phyloP scores from a whole-genome alignment of 2,888 invertebrate genomes.

The Steinernema carpocapsae region DNA sequence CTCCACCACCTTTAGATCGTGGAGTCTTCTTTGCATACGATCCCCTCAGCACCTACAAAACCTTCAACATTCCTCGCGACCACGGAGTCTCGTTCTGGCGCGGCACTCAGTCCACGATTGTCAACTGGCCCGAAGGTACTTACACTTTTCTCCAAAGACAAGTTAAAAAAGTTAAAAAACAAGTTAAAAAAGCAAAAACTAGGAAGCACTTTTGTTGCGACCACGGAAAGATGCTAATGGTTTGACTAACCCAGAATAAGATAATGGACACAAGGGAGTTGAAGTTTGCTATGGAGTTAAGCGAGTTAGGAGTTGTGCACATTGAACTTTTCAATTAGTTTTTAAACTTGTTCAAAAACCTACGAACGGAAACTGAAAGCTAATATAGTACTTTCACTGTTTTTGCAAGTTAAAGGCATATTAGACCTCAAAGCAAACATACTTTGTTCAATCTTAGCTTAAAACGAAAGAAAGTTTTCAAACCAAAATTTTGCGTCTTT shows the following conservation, averaged over 20 bases:
- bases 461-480: not conserved
- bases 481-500: not conserved
- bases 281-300: constrained; percentile 3
- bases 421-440: too few relatives aligned
- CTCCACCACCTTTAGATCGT: constrained; percentile 59
- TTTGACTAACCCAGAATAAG: not conserved
- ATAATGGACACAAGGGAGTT: not conserved
- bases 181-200: not conserved
- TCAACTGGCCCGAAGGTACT: constrained; percentile 62
- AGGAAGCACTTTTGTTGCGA: constrained; percentile 2
- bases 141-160: not conserved
- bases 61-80: constrained; percentile 60
- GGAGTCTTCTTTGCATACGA: constrained; percentile 65
- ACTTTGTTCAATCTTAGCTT: not conserved
- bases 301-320: not conserved
- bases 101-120: constrained; percentile 59
- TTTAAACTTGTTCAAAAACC: not conserved
- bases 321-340: constrained; percentile 2
- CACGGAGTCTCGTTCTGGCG: constrained; percentile 64
- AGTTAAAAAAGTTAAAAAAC: not conserved
- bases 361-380: too few relatives aligned
- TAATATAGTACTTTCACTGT: too few relatives aligned
- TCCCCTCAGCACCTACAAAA: constrained; percentile 50
- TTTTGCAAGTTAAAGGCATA: too few relatives aligned
- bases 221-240: not conserved